A percentile compares a stretch with the other conserved stretches of the same genome.
phyloP scores from a whole-genome alignment of 2,797 vertebrate genomes.

The Pteronotus mesoamericanus region DNA sequence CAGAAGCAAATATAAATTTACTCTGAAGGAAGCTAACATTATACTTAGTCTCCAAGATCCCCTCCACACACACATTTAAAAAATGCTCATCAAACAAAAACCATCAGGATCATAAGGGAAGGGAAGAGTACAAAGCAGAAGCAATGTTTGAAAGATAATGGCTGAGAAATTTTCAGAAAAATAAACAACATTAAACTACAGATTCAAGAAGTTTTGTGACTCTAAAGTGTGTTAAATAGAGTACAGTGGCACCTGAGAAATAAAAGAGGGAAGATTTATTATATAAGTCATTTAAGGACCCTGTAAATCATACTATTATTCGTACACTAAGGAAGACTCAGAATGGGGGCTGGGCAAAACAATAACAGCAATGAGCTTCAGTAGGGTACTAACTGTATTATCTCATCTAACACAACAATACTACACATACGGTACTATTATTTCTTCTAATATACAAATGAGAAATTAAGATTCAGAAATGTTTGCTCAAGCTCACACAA shows the following conservation, averaged over 20 bases:
- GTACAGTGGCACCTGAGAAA: not conserved
- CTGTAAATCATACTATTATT: not conserved
- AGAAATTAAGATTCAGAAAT: not conserved
- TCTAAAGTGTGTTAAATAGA: not conserved
- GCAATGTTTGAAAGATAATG: not conserved
- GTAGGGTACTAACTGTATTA: not conserved
- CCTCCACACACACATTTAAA: not conserved
- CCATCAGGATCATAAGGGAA: not conserved
- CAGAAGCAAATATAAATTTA: slow-evolving; percentile 6
- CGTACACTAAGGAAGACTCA: not conserved
- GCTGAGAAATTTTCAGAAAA: not conserved
- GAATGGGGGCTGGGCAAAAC: not conserved
- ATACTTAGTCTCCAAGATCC: not conserved
- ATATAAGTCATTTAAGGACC: not conserved
- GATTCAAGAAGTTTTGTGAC: not conserved
- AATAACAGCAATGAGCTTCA: not conserved
- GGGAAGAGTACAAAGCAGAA: not conserved
- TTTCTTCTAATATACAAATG: not conserved
- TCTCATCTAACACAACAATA: not conserved
- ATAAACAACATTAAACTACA: not conserved
- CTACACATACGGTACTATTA: not conserved
- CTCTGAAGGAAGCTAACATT: not conserved
- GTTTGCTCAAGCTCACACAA: not conserved
- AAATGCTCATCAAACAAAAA: slow-evolving; percentile 4
- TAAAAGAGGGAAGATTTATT: not conserved